Evolutionary conservation across 37 sponge, comb jelly and placozoan species (phyloP).

Genomic region (Halichondria panicea): DNA sequence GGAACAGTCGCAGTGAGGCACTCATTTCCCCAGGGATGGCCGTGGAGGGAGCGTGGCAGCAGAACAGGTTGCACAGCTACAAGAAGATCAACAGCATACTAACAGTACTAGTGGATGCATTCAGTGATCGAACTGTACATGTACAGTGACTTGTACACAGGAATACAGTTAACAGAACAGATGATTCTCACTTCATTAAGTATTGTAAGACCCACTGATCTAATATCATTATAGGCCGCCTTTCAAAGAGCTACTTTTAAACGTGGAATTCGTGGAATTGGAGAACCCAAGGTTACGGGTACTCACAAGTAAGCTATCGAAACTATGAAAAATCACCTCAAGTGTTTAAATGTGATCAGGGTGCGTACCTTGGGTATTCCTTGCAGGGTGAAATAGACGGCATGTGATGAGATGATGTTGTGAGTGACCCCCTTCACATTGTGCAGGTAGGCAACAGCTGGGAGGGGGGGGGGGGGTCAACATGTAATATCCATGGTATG

Average conservation of each 20-base stretch:
- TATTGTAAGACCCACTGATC: no score
- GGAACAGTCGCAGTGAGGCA: background rate
- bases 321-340: no score
- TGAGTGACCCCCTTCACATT: constrained; percentile 18
- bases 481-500: background rate
- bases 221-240: no score
- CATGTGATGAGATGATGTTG: constrained; percentile 28
- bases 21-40: constrained; percentile 3
- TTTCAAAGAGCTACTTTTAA: no score
- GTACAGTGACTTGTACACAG: background rate
- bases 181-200: background rate
- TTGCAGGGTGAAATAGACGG: constrained; percentile 13
- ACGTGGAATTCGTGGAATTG: no score
- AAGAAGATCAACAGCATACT: no score
- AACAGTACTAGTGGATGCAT: background rate
- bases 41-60: constrained; percentile 10
- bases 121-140: background rate
- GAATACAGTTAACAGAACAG: background rate
- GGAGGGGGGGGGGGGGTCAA: background rate
- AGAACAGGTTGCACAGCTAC: constrained; percentile 25
- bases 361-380: constrained; percentile 26
- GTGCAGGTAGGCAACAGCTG: constrained; percentile 40
- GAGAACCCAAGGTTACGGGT: no score
- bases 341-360: no score
- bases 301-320: no score